These are phyloP conservation scores for Andrena bicolor DNA, from an alignment of 2,888 invertebrate species.

Conservation along the genomic window DNA sequence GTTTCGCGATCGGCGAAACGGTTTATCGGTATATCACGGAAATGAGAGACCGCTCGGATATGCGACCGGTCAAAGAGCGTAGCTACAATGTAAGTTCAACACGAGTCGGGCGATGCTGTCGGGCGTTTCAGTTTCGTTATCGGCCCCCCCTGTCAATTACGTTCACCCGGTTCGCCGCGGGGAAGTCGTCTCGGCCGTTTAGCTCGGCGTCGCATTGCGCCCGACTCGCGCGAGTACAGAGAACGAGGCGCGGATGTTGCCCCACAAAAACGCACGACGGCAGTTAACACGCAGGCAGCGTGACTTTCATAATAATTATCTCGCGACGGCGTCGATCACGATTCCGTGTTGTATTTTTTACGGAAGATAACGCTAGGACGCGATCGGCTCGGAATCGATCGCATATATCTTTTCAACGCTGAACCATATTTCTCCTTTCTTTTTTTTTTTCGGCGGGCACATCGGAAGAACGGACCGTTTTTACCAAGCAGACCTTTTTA, in stretches of 20 bases:
- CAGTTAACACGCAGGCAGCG: slow-evolving; percentile 46
- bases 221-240: slow-evolving; percentile 44
- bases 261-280: slow-evolving; percentile 22
- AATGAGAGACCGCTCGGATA: neutral
- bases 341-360: slow-evolving; percentile 48
- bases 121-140: slow-evolving; percentile 6
- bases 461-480: slow-evolving; percentile 22
- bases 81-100: neutral
- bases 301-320: slow-evolving; percentile 39
- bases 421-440: neutral
- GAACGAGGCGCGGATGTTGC: slow-evolving; percentile 32
- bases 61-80: too few species aligned
- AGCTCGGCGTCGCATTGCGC: slow-evolving; percentile 42
- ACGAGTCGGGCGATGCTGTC: neutral
- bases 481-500: slow-evolving; percentile 12
- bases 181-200: slow-evolving; percentile 31
- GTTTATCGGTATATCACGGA: neutral
- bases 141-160: neutral
- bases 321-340: slow-evolving; percentile 36
- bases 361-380: slow-evolving; percentile 31
- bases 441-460: slow-evolving; percentile 7
- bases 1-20: slow-evolving; percentile 6
- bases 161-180: neutral
- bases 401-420: slow-evolving; percentile 10
- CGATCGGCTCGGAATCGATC: slow-evolving; percentile 36